Evolutionary conservation across 2,888 invertebrate species (phyloP).

Genomic region (Pristionchus entomophagus): DNA sequence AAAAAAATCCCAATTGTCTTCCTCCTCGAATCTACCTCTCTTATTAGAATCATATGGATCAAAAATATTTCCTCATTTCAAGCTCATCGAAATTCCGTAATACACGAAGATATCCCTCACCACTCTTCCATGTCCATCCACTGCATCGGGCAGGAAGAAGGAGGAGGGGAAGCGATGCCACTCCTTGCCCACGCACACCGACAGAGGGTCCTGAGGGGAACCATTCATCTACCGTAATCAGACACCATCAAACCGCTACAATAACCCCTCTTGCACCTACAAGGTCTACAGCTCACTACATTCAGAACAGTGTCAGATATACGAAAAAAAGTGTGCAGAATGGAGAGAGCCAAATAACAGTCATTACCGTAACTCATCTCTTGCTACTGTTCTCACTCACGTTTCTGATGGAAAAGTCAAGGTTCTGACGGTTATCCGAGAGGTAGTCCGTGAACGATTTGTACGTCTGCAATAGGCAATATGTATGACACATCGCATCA

Average conservation of each 20-base stretch:
- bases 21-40: no score
- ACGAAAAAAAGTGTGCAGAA: no score
- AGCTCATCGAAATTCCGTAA: no score
- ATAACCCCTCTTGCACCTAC: no score
- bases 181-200: slow-evolving; percentile 95
- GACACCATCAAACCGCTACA: neutral
- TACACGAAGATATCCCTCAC: no score
- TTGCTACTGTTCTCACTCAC: slow-evolving; percentile 47
- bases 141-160: slow-evolving; percentile 86
- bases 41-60: no score
- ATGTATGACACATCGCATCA: neutral
- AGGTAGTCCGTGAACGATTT: slow-evolving; percentile 53
- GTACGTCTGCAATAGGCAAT: slow-evolving; percentile 50
- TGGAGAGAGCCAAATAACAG: no score
- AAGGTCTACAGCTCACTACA: no score
- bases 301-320: no score
- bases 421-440: slow-evolving; percentile 16
- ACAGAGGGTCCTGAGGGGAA: slow-evolving; percentile 73
- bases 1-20: no score
- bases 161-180: slow-evolving; percentile 97
- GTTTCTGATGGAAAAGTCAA: slow-evolving; percentile 51
- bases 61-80: no score
- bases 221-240: neutral
- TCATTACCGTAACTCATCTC: neutral
- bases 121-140: slow-evolving; percentile 46